Conservation (phyloP, 2,113 vertebrate genomes). For the Dicentrarchus labrax region DNA sequence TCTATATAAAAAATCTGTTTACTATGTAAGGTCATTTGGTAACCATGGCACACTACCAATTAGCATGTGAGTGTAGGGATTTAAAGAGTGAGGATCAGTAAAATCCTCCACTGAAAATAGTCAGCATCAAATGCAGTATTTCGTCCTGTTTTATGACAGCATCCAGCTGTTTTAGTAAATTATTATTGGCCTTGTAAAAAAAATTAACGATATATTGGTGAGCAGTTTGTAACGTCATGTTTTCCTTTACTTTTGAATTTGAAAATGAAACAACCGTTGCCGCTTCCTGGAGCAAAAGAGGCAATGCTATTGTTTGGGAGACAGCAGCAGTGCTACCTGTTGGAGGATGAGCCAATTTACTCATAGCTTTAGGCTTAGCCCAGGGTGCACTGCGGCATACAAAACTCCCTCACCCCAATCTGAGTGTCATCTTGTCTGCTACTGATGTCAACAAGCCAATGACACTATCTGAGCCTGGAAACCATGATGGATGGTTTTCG, state of each 20-base stretch:
- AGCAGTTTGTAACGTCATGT: background rate
- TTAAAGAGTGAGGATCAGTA: background rate
- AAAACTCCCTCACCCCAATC: conserved; percentile 26
- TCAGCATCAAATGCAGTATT: no score
- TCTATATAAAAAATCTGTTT: no score
- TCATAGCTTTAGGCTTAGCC: conserved; percentile 50
- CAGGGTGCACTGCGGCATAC: conserved; percentile 25
- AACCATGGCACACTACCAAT: no score
- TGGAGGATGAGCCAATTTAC: conserved; percentile 46
- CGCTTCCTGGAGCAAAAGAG: background rate
- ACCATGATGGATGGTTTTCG: conserved; percentile 28
- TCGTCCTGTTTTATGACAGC: background rate
- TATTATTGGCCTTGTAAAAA: background rate
- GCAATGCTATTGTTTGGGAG: background rate
- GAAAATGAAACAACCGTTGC: background rate
- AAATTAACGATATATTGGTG: no score
- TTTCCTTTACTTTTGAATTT: background rate
- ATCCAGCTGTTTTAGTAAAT: background rate
- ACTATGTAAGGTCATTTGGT: no score
- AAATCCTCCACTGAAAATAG: no score
- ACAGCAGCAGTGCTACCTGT: conserved; percentile 12
- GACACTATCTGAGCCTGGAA: conserved; percentile 28
- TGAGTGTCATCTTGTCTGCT: conserved; percentile 12
- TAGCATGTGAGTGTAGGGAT: background rate
- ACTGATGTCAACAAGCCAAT: conserved; percentile 34